Base-by-base conservation (phyloP, 2,888 invertebrate genomes). In the Parnassius apollo region DNA sequence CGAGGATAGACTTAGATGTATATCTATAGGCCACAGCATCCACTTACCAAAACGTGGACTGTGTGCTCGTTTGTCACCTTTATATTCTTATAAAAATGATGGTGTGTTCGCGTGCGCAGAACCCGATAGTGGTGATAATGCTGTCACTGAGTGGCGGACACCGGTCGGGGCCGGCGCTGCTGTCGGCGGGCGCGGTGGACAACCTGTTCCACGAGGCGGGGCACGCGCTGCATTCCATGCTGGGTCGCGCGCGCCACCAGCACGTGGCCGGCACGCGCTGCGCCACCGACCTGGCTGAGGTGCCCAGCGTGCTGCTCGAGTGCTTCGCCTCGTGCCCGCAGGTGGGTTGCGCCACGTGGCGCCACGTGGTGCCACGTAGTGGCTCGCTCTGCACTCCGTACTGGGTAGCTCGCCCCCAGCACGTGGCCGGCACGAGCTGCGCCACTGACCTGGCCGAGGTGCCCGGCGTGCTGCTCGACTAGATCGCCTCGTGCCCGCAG, bases 321-420 rank as follows among this genome's bases (percentile, higher is more conserved):
- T 98, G 97, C 86, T 99, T 99, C 93, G 97, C 98, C 10, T 94
- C 95, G 61, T 98, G 98, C 89, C 95, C 96, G 0, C 93, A 97
- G 71, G 96, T 95, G 73, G 42, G 49, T 35, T 7, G 7, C 35
- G 35, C 4, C 25, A 25, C 25, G 25, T 25, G 25, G 2, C 25
- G 25, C 2, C 25, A 2, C 25, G 25, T 25, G 2, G 25, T 4
- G 22, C 22, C 22, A 99, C 84, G 99, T 18, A 99, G 93, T 96
- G 99, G 0, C 99, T 99, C 91, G 99, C 99, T n/a, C 95, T 99
- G 94, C 99, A 99, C 90, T 98, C 99, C 13, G 99, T 99, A 98
- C 88, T 99, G 71, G 99, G 98, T 2, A 94, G 98, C 99, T 0
- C 94, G 94, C 66, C 97, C 98, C 88, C 99, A 99, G 86, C 99